Evolutionary conservation across 2,113 vertebrate genomes (phyloP), one percentile per base, ranked within the genome.

Genomic region (Oplegnathus fasciatus): DNA sequence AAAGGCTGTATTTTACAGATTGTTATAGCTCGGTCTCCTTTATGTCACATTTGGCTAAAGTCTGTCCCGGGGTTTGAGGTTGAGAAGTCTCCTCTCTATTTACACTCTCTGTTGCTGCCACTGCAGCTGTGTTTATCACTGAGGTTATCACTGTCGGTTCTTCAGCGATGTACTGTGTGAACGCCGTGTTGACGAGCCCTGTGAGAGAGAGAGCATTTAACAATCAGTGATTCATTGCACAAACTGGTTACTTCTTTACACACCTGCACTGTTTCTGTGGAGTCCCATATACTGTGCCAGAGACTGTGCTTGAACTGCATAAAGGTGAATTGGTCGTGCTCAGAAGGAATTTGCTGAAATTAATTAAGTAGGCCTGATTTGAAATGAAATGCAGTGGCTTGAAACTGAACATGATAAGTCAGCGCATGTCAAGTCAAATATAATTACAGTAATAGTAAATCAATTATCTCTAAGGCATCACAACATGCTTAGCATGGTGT

Each of bases 11-110:
- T 68, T 60, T 46, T 37, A 54, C 22, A 46, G 22, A 26, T 24
- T 28, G 24, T 88, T 84, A 94, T 9, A 95, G 88, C 30, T 92
- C 94, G 1, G 95, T 96, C 81, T 96, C 95, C 85, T 93, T 96
- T 15, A 94, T 74, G 20, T 70, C 40, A 30, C 26, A 5, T 48
- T 2, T 68, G 50, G 57, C 57, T 42, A 50, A 15, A 30, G 55
- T 58, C n/a, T 75, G 84, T 50, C 58, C 6, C 2, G 13, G 32
- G 3, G n/a, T n/a, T 75, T 60, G 85, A 81, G 60, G 57, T 48
- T 78, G 71, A 67, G 61, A 50, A 22, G 32, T 55, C 22, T 67
- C 80, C 34, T 75, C 64, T 26, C 9, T 62, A 6, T 77, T 55
- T 40, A 1, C 52, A 1, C 2, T 30, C 44, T 75, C 64, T 79